Evolutionary conservation across 2,797 vertebrate species (phyloP), one percentile per base, ranked within the genome.

Genomic region (Otus scops): DNA sequence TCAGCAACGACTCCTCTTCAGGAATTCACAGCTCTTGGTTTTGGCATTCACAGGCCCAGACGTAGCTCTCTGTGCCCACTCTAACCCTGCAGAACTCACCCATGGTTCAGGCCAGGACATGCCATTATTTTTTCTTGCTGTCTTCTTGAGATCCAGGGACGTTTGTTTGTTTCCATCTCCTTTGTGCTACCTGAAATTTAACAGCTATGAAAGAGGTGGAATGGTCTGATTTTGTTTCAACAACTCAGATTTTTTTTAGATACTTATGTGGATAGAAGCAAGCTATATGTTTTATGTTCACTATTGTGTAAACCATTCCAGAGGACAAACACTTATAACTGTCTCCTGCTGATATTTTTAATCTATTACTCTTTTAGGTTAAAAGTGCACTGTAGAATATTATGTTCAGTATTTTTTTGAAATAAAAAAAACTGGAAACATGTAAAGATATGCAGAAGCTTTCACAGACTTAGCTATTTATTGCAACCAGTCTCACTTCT

Each of bases 21-120:
- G 54, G 23, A 73, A 45, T 3, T 51, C 34, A 7, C 4, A 39
- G 28, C 11, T 73, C 32, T 21, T 41, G 34, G 11, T 23, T 73
- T 32, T 41, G 53, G 39, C 36, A 39, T 47, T 71, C 27, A 11
- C 5, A 10, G 39, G 10, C 36, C 19, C 53, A 38, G 23, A 9
- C 0, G 2, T 0, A 22, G 5, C 21, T 34, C 43, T 54, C 43
- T n/a, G 1, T 13, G 6, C 5, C 22, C 17, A 3, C 2, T 17
- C 24, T 3, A 41, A 26, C 13, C 11, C 39, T 69, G 50, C 17
- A 43, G n/a, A 82, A 6, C 11, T 56, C 13, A 15, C 28, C 18
- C 14, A 3, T 3, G 17, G 20, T 20, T 80, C 50, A 68, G 22
- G 19, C 3, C 28, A 68, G 36, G 51, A 39, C 0, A 2, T 3